A percentile compares a stretch with the other conserved stretches of the same genome.
Evolutionary conservation across 2,797 vertebrate species (phyloP).

Genomic region (Anolis apletophallus): DNA sequence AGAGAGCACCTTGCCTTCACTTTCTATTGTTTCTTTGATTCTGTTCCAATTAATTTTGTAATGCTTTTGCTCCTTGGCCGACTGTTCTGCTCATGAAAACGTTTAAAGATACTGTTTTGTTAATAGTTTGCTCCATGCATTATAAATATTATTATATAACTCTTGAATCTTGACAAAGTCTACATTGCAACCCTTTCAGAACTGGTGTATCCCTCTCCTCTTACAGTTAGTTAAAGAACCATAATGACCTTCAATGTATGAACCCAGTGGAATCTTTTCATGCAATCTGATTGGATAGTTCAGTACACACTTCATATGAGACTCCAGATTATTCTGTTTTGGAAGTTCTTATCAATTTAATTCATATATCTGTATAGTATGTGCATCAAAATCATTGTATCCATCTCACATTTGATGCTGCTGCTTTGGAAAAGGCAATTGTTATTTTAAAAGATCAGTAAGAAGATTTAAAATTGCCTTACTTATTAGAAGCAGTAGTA

Average conservation of each 20-base stretch:
- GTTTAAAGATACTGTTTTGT: slow-evolving; percentile 17
- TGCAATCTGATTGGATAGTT: background rate
- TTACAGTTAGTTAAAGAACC: slow-evolving; percentile 18
- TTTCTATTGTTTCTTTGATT: slow-evolving; percentile 19
- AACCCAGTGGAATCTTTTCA: background rate
- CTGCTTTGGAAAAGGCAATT: background rate
- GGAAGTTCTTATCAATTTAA: slow-evolving; percentile 1
- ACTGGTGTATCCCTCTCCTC: background rate
- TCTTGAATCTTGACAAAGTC: background rate
- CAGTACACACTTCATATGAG: background rate
- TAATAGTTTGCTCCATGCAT: background rate
- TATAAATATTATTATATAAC: slow-evolving; percentile 3
- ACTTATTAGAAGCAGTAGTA: background rate
- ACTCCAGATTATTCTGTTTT: background rate
- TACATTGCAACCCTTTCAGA: background rate
- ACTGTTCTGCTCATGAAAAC: slow-evolving; percentile 3
- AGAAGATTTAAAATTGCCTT: slow-evolving; percentile 6
- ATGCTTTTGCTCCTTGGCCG: background rate
- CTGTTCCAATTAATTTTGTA: slow-evolving; percentile 20
- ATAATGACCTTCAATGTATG: background rate
- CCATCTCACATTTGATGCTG: background rate
- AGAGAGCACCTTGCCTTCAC: slow-evolving; percentile 16
- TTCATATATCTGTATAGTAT: background rate
- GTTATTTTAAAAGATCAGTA: background rate
- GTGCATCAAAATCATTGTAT: background rate